Evolutionary conservation across 2,797 vertebrate species (phyloP).

Genomic region (Chanos chanos): DNA sequence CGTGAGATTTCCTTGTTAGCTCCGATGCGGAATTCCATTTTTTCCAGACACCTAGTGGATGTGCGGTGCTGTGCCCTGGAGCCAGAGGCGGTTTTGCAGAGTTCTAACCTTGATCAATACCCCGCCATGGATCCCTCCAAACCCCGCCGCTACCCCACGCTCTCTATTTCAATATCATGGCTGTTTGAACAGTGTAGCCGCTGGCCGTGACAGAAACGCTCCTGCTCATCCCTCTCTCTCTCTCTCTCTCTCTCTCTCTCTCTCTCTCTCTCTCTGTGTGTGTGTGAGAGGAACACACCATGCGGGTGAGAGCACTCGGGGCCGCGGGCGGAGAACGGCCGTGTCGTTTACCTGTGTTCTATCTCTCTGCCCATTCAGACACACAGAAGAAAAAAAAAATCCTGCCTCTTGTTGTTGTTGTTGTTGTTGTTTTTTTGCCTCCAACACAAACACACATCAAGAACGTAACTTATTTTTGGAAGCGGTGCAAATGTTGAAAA

Average conservation of each 20-base stretch:
- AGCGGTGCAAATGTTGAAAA: slow-evolving; percentile 14
- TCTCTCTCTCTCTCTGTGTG: slow-evolving; percentile 52
- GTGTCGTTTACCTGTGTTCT: slow-evolving; percentile 72
- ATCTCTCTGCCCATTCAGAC: slow-evolving; percentile 1
- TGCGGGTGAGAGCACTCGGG: slow-evolving; percentile 54
- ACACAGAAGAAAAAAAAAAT: not conserved
- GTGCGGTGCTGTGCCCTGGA: slow-evolving; percentile 50
- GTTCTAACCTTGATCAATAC: slow-evolving; percentile 82
- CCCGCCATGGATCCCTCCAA: slow-evolving; percentile 71
- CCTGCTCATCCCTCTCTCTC: slow-evolving; percentile 4
- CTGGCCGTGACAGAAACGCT: slow-evolving; percentile 55
- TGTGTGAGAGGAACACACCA: slow-evolving; percentile 49
- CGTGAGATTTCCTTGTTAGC: slow-evolving; percentile 45
- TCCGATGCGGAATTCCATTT: slow-evolving; percentile 48
- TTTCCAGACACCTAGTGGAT: slow-evolving; percentile 31
- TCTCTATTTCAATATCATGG: slow-evolving; percentile 76
- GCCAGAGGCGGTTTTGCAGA: slow-evolving; percentile 63
- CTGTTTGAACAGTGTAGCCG: slow-evolving; percentile 76
- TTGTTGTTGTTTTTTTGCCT: slow-evolving; percentile 10
- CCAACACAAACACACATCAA: slow-evolving; percentile 43
- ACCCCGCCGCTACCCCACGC: slow-evolving; percentile 62
- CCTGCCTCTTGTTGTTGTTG: not conserved
- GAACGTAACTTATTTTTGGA: slow-evolving; percentile 43
- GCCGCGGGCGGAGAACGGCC: slow-evolving; percentile 73
- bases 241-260: slow-evolving; percentile 1